These are phyloP conservation scores for Peromyscus eremicus DNA, from an alignment of 2,797 vertebrate genomes.

Conservation along the genomic window DNA sequence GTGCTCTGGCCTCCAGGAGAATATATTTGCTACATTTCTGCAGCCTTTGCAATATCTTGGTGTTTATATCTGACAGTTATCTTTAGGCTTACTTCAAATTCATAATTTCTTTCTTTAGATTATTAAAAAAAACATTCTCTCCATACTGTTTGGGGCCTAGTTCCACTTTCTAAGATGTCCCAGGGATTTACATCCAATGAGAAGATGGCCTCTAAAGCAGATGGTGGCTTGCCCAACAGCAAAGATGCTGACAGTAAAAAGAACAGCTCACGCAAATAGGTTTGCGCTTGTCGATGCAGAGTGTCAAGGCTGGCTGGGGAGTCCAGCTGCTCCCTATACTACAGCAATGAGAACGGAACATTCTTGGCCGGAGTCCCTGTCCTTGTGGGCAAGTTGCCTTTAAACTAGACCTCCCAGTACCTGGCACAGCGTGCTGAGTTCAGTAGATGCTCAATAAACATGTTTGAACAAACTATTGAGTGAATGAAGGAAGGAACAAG, in stretches of 20 bases:
- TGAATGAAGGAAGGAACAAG: conserved; percentile 13
- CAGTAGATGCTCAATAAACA: conserved; percentile 64
- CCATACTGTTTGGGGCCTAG: neutral
- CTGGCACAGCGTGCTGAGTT: neutral
- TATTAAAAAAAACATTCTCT: conserved; percentile 51
- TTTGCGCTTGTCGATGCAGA: conserved; percentile 20
- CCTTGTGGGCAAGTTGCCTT: conserved; percentile 60
- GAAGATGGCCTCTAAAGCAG: conserved; percentile 39
- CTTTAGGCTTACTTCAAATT: conserved; percentile 28
- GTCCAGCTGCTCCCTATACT: conserved; percentile 28
- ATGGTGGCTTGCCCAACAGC: neutral
- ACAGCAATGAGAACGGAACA: conserved; percentile 38
- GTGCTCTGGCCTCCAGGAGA: conserved; percentile 33
- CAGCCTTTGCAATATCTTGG: neutral
- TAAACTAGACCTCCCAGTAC: conserved; percentile 57
- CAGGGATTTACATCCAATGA: conserved; percentile 30
- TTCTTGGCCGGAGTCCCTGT: conserved; percentile 62
- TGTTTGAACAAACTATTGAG: neutral
- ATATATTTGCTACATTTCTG: conserved; percentile 40
- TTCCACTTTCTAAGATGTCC: conserved; percentile 29
- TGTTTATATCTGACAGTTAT: conserved; percentile 23
- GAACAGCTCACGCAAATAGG: conserved; percentile 10
- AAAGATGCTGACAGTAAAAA: conserved; percentile 19
- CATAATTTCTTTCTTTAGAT: conserved; percentile 45
- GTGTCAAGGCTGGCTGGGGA: conserved; percentile 45